Percentiles rank a stretch among this genome's conserved stretches.
These are phyloP conservation scores for Empidonax traillii DNA, from an alignment of 2,113 vertebrate species.

Conservation along the genomic window DNA sequence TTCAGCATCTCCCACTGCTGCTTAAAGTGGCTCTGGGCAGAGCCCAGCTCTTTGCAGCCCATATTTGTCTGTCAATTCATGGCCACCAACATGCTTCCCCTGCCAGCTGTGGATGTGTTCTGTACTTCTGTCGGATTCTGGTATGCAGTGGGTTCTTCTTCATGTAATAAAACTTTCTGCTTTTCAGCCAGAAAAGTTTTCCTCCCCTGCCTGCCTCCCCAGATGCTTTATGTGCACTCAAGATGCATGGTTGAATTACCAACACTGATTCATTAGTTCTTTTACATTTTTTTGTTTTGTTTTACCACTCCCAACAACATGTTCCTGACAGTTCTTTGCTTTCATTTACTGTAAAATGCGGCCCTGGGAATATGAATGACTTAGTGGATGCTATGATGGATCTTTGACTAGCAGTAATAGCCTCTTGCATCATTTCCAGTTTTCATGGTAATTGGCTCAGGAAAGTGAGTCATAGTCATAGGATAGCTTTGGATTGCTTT, in stretches of 20 bases:
- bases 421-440: neutral
- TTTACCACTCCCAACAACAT: neutral
- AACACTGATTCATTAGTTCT: neutral
- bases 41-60: neutral
- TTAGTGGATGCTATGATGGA: neutral
- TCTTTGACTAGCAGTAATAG: neutral
- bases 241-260: neutral
- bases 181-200: neutral
- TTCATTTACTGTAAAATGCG: neutral
- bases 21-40: neutral
- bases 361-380: neutral
- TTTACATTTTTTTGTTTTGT: too few relatives aligned
- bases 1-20: neutral
- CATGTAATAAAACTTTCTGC: neutral
- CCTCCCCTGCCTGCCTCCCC: neutral
- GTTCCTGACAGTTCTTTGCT: neutral
- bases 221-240: neutral
- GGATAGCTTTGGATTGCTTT: neutral
- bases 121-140: neutral
- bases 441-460: neutral
- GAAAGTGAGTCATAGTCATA: constrained; percentile 55
- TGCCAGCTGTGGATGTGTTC: neutral
- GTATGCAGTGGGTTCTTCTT: neutral
- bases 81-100: neutral
- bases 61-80: neutral